Base-by-base conservation (phyloP, 1,140 invertebrate genomes). In the Holotrichia oblita region DNA sequence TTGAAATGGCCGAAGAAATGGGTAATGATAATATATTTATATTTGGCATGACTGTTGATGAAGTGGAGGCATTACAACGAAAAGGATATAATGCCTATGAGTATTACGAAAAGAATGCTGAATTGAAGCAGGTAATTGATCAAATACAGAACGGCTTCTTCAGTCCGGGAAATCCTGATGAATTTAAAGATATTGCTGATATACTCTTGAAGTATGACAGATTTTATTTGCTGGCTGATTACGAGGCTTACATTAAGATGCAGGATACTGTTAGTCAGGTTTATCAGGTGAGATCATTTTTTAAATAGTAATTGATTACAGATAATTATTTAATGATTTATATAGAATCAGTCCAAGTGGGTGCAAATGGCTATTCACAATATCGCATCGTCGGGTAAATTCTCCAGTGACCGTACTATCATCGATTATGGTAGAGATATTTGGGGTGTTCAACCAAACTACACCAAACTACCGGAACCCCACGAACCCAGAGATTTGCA, bases 1-100 rank as follows among this genome's bases (percentile, higher is more conserved):
- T 99, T 0, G 99, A 99, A 89, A 99, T 99, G 98, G 94, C 93
- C 4, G 98, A 99, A 88, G 98, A 99, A 87, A 98, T 99, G 93
- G 98, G 98, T 0, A 87, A 91, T n/a, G 95, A 99, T 3, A 99
- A 99, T 86, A 97, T 99, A 81, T n/a, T n/a, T n/a, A n/a, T n/a
- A n/a, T n/a, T n/a, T n/a, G n/a, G n/a, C n/a, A n/a, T n/a, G n/a
- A n/a, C 99, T 99, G 89, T 99, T 99, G 85, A 99, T 99, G 86
- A 99, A 89, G 98, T 99, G 0, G 94, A 96, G 83, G 92, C 87
- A 0, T 88, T 98, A 6, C 92, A 95, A 84, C 89, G 87, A 78
- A 90, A 89, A 85, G 97, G 97, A 77, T 99, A 99, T 88, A 96
- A 99, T 86, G 96, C 98, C 1, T 93, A 94, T 81, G 93, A 96